Percentiles rank a stretch among this genome's conserved stretches.
phyloP scores from a whole-genome alignment of 2,888 invertebrate genomes.

The Polymixis lichenea region DNA sequence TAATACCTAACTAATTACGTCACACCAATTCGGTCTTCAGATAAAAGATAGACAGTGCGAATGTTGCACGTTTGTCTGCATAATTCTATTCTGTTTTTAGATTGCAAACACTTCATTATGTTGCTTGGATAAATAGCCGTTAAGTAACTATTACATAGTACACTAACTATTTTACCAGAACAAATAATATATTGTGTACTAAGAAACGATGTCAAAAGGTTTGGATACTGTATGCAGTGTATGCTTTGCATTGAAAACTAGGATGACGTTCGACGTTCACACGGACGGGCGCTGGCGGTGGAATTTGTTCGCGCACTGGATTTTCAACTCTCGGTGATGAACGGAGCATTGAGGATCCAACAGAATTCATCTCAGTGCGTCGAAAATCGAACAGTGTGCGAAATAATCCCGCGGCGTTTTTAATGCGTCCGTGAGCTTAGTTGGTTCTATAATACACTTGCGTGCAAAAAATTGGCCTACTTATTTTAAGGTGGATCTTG shows the following conservation, averaged over 20 bases:
- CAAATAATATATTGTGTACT: conserved; percentile 33
- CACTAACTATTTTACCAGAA: conserved; percentile 30
- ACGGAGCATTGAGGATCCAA: too few species aligned
- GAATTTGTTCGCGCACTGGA: too few species aligned
- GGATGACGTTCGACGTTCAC: too few species aligned
- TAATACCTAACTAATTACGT: background rate
- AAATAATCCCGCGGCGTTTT: too few species aligned
- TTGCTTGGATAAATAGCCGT: conserved; percentile 19
- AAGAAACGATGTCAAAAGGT: conserved; percentile 35
- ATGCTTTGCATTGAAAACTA: conserved; percentile 7
- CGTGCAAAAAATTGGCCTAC: too few species aligned
- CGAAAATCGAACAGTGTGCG: too few species aligned
- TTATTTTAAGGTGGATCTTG: too few species aligned
- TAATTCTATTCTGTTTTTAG: conserved; percentile 2
- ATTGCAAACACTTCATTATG: conserved; percentile 41
- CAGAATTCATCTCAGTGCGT: too few species aligned
- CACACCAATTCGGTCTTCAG: background rate
- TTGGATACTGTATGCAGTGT: background rate
- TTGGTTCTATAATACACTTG: too few species aligned
- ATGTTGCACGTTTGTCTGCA: conserved; percentile 9
- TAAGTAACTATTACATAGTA: background rate
- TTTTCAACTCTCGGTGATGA: too few species aligned
- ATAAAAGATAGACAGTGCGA: background rate
- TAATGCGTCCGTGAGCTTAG: too few species aligned
- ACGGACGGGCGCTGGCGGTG: too few species aligned